Percentiles rank a stretch among this genome's conserved stretches.
Evolutionary conservation across 37 sponge, comb jelly and placozoan genomes (phyloP).

Genomic region (Ianthella basta): DNA sequence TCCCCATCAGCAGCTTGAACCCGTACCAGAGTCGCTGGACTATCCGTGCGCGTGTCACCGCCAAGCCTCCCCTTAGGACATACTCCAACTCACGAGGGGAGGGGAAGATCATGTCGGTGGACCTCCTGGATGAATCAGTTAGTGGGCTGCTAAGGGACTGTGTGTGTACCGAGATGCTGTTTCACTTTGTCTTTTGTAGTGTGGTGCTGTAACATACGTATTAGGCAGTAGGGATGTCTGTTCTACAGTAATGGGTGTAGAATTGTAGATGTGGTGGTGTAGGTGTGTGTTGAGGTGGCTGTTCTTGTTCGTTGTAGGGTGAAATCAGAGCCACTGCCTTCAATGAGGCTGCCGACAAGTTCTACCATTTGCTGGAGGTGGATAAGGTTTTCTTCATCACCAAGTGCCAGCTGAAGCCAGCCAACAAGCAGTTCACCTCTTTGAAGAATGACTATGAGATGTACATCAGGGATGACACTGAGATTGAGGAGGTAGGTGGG

Average conservation of each 20-base stretch:
- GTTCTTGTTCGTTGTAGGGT: slow-evolving; percentile 51
- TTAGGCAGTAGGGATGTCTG: no score
- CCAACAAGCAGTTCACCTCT: slow-evolving; percentile 85
- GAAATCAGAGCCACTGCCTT: slow-evolving; percentile 86
- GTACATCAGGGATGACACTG: slow-evolving; percentile 70
- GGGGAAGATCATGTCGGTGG: slow-evolving; percentile 82
- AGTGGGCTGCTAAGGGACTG: slow-evolving; percentile 9
- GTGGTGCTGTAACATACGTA: neutral
- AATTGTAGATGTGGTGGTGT: neutral
- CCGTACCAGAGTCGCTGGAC: slow-evolving; percentile 95
- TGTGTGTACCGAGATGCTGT: neutral
- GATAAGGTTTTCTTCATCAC: slow-evolving; percentile 87
- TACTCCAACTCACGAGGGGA: slow-evolving; percentile 93
- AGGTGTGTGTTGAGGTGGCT: neutral
- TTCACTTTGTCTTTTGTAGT: neutral
- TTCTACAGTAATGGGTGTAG: neutral
- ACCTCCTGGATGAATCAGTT: slow-evolving; percentile 85
- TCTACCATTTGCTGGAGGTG: slow-evolving; percentile 62
- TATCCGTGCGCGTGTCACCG: slow-evolving; percentile 79
- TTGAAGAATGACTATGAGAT: slow-evolving; percentile 93
- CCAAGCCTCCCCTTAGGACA: slow-evolving; percentile 79
- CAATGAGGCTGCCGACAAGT: slow-evolving; percentile 80
- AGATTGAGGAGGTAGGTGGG: slow-evolving; percentile 69
- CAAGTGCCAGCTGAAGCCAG: slow-evolving; percentile 76
- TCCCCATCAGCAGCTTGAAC: slow-evolving; percentile 82